Base-by-base conservation (phyloP, 2,797 vertebrate species). In the Pachyuromys duprasi region DNA sequence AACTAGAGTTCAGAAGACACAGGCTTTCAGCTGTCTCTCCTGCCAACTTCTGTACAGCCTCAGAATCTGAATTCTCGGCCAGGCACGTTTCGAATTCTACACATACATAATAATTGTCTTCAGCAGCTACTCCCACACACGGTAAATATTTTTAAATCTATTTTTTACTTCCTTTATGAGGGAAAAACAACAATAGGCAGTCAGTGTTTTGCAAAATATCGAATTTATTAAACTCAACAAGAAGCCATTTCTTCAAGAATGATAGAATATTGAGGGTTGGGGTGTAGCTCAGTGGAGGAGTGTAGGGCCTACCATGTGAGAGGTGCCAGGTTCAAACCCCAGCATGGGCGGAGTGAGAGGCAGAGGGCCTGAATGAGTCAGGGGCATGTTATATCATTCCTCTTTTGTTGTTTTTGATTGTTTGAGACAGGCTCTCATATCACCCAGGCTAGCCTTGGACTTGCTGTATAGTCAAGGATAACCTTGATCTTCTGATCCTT, bases 191-290 rank as follows among this genome's bases (percentile, higher is more conserved):
- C 83, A 92, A 79, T 39, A 93, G 45, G 4, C 42, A 80, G 49
- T 86, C 72, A 83, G 62, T 33, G 24, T 81, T 92, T 91, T 95
- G 13, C 33, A 94, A 95, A 97, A 63, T 63, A 90, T 62, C 49
- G 36, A 17, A 83, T 78, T 80, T 90, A 95, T 63, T 95, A 39
- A 94, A 36, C 20, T 55, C n/a, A 74, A 72, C 83, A 89, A 95
- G 65, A 80, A 75, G 49, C 39, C n/a, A 4, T 87, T 92, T 88
- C 75, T 75, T 75, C 55, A 45, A 75, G 70, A 62, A 75, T 1
- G 7, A 36, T 17, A 75, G 70, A 45, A 62, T 5, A 20, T 12
- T 62, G 36, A 55, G 63, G 36, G 31, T 24, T 22, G 31, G 69
- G 67, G 67, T 28, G 2, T 20, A 74, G 31, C 5, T 83, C 69